phyloP scores from a whole-genome alignment of 2,113 vertebrate species.

The Cygnus buccinator region DNA sequence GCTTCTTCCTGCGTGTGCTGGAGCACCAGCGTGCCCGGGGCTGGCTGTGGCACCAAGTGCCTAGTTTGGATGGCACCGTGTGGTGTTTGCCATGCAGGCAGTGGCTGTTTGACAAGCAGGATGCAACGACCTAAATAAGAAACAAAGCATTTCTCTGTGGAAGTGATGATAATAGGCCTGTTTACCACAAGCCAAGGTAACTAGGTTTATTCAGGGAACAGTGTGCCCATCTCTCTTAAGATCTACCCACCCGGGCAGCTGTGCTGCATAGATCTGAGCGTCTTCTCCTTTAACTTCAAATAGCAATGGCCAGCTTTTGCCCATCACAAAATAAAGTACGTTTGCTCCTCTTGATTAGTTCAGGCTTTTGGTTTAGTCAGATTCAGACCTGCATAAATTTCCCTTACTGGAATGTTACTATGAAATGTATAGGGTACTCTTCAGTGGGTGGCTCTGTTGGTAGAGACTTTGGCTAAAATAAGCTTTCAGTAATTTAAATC shows the following conservation, averaged over 20 bases:
- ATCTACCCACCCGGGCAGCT: background rate
- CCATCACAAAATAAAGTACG: background rate
- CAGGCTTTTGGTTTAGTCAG: rapidly evolving
- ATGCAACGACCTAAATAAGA: background rate
- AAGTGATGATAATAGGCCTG: background rate
- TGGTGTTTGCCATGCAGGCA: background rate
- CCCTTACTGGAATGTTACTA: rapidly evolving
- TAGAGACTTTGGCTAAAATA: background rate
- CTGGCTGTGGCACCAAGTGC: too few relatives aligned
- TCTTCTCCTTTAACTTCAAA: background rate
- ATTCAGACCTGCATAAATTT: rapidly evolving
- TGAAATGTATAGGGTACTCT: rapidly evolving
- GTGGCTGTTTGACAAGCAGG: background rate
- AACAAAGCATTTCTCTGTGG: background rate
- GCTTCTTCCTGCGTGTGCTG: rapidly evolving
- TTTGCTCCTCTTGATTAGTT: background rate
- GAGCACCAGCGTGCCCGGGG: too few relatives aligned
- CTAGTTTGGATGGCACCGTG: background rate
- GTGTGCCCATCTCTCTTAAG: rapidly evolving
- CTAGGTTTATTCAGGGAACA: background rate
- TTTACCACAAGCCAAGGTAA: background rate
- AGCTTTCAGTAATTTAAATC: background rate
- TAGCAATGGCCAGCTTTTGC: background rate
- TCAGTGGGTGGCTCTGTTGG: background rate
- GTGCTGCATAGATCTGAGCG: background rate